Evolutionary conservation across 2,888 invertebrate genomes (phyloP), one percentile per base, ranked within the genome.

Genomic region (Erynnis tages): DNA sequence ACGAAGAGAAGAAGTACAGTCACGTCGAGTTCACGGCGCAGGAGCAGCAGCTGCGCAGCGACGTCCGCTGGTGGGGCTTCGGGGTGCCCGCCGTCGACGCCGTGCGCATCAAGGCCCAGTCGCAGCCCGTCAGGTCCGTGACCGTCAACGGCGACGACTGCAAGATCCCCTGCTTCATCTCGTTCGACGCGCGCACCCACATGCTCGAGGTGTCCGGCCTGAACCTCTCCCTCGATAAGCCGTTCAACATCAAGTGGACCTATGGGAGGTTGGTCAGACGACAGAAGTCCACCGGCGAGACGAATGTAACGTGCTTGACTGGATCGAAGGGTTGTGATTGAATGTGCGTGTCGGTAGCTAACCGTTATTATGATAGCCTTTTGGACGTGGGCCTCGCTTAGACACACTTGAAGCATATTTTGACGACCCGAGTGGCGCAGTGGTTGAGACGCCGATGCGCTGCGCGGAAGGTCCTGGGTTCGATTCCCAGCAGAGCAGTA

Each of bases 1-100:
- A 90, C 61, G 90, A 91, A 69, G 92, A 92, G 62, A 89, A 90
- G 52, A 88, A 88, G 58, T 93, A 91, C 76, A 90, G 90, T 43
- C 79, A 91, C 60, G 82, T 92, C 14, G 78, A 84, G 27, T 92
- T 93, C 71, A 65, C 60, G 0, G 62, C 79, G 13, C 70, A 73
- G 37, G 59, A 74, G 29, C 76, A 76, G 1, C 73, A 76, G 17
- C 52, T 87, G 0, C 64, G 55, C 1, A 85, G 80, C 60, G 59
- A 54, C 1, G 71, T 87, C 0, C 60, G 69, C 7, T 89, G 89
- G 88, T 90, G 90, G 90, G 90, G 89, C 0, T 80, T 69, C 53
- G 90, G 90, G 0, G 87, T 88, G 1, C 90, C 90, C 0, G 63
- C 79, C 0, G 43, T 90, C 7, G 73, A 80, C 61, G 70, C 69